A percentile compares a stretch with the other conserved stretches of the same genome.
phyloP scores from a whole-genome alignment of 1,140 invertebrate genomes.

The Drosophila nannoptera region DNA sequence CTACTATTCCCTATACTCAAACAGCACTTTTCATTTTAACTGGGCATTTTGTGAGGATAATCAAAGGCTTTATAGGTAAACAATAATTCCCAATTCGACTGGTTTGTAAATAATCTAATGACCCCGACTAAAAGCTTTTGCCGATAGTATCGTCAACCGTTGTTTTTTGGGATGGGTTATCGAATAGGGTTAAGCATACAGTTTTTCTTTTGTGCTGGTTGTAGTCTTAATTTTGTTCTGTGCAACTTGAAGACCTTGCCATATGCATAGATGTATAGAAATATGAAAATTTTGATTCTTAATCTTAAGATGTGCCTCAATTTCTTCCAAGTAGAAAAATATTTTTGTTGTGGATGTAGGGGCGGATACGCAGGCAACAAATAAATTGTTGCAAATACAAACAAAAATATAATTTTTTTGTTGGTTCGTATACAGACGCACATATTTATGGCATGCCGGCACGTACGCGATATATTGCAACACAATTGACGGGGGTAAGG shows the following conservation, averaged over 20 bases:
- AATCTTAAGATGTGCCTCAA: background rate
- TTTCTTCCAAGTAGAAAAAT: slow-evolving; percentile 36
- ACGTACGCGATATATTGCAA: slow-evolving; percentile 78
- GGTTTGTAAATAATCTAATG: no score
- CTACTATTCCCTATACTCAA: background rate
- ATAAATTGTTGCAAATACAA: slow-evolving; percentile 77
- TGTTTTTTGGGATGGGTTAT: no score
- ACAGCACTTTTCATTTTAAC: background rate
- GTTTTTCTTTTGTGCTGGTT: no score
- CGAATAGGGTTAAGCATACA: no score
- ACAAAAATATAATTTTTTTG: slow-evolving; percentile 77
- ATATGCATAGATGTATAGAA: background rate
- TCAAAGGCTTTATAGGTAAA: background rate
- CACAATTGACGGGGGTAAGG: slow-evolving; percentile 48
- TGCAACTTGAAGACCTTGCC: no score
- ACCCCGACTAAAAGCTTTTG: no score
- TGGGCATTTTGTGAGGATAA: background rate
- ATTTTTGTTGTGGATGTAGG: slow-evolving; percentile 33
- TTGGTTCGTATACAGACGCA: slow-evolving; percentile 48
- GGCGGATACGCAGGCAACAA: slow-evolving; percentile 28
- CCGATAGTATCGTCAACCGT: no score
- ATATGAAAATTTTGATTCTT: slow-evolving; percentile 5
- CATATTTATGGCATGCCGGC: slow-evolving; percentile 77
- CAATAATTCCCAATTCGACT: background rate
- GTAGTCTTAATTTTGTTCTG: no score